These are phyloP conservation scores for Portevinia maculata DNA, from an alignment of 2,888 invertebrate species.

Conservation along the genomic window DNA sequence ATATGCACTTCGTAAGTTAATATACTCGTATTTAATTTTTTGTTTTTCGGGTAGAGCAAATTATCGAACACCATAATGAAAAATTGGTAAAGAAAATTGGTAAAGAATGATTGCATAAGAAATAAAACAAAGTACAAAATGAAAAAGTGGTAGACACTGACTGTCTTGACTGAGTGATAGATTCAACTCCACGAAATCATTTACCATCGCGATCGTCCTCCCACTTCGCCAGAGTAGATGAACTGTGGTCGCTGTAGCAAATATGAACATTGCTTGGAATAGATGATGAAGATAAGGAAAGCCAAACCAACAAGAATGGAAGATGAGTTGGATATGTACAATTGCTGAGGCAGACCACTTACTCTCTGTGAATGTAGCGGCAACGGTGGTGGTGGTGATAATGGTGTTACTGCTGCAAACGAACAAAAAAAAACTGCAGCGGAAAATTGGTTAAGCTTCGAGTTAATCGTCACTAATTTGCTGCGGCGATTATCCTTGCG, in stretches of 20 bases:
- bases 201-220: background rate
- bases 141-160: conserved; percentile 2
- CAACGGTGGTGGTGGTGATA: conserved; percentile 30
- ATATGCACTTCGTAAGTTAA: too few species aligned
- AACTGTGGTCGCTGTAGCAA: conserved; percentile 21
- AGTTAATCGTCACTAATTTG: conserved; percentile 72
- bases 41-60: background rate
- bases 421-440: conserved; percentile 50
- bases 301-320: conserved; percentile 17
- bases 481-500: conserved; percentile 70
- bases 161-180: conserved; percentile 32
- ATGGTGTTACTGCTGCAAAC: conserved; percentile 28
- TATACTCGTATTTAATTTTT: too few species aligned
- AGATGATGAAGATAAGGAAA: conserved; percentile 56
- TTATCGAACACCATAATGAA: background rate
- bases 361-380: conserved; percentile 4
- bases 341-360: conserved; percentile 39
- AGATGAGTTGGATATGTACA: conserved; percentile 30
- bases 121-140: background rate
- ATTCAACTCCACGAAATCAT: conserved; percentile 34
- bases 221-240: background rate
- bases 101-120: too few species aligned
- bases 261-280: conserved; percentile 43
- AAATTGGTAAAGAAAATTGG: background rate
- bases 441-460: conserved; percentile 67